Base-by-base conservation (phyloP, 2,797 vertebrate species). In the Crenuchus spilurus region DNA sequence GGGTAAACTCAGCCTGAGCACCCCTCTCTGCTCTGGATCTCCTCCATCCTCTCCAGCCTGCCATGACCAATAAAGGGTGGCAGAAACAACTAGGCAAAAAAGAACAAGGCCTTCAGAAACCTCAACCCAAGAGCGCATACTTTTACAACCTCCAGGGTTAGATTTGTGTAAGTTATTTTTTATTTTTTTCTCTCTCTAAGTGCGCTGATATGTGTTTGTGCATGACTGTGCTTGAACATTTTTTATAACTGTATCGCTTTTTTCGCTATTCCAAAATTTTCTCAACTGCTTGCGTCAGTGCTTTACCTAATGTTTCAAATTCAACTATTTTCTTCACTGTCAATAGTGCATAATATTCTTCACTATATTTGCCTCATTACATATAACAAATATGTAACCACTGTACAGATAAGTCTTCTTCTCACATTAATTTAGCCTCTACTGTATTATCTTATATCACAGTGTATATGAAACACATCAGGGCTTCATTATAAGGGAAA, bases 141-240 rank as follows among this genome's bases (percentile, higher is more conserved):
- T 48, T 84, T 83, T 73, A 70, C 70, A 49, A 20, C 68, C 46
- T 65, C 48, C n/a, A 64, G 57, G 16, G 51, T 65, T 55, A 52
- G 74, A 80, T 81, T 73, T 18, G 11, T 81, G 91, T 92, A 85
- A 91, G 91, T 92, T 84, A 73, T 51, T 60, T 78, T 44, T 63
- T 26, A 14, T 49, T 55, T 70, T 46, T 46, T 42, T 64, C 24
- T 55, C 1, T 42, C n/a, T 68, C 11, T 46, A 18, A 18, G 63
- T 69, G 42, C 26, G 48, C 51, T 62, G 37, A 24, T 78, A 8
- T 20, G 14, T 62, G 60, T 3, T 14, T 64, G 33, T 52, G 70
- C 65, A 35, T 67, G 55, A 69, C 31, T 62, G n/a, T 54, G 24
- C 48, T 16, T 63, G 31, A 63, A 58, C 63, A n/a, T 44, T 51